phyloP scores from a whole-genome alignment of 1,140 invertebrate species.

The Babylonia areolata region DNA sequence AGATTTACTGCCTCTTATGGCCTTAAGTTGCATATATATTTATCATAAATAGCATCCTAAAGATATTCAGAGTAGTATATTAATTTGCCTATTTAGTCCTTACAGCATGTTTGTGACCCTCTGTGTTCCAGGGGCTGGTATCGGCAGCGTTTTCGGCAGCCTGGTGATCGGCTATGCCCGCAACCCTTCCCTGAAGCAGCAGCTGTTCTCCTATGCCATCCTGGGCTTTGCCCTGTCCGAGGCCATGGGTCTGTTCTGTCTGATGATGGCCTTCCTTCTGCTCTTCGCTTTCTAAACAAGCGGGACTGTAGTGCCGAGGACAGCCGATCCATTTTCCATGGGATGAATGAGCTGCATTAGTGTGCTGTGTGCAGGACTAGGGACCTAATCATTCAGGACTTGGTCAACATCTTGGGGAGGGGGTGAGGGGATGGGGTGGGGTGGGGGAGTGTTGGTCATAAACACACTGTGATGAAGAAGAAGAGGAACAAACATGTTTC shows the following conservation, averaged over 20 bases:
- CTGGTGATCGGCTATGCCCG: conserved; percentile 98
- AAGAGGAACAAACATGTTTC: no score
- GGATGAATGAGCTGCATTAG: conserved; percentile 24
- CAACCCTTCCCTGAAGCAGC: conserved; percentile 98
- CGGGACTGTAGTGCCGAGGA: neutral
- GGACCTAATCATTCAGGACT: conserved; percentile 2
- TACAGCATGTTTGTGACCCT: no score
- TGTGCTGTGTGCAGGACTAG: conserved; percentile 18
- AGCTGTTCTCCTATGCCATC: conserved; percentile 99
- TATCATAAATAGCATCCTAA: no score
- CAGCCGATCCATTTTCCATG: neutral
- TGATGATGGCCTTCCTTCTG: conserved; percentile 99
- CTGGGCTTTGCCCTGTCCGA: conserved; percentile 99
- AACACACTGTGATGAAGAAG: no score
- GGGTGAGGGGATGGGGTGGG: neutral
- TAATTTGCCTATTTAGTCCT: no score
- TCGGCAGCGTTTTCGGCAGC: conserved; percentile 99
- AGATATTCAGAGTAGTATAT: no score
- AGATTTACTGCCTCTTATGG: no score
- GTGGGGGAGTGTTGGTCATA: neutral
- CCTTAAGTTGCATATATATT: no score
- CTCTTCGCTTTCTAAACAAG: conserved; percentile 96
- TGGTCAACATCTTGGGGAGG: no score
- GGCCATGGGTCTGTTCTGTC: conserved; percentile 99
- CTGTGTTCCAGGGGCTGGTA: conserved; percentile 90